Conservation (phyloP, 2,113 vertebrate species). For the Heterotis niloticus region DNA sequence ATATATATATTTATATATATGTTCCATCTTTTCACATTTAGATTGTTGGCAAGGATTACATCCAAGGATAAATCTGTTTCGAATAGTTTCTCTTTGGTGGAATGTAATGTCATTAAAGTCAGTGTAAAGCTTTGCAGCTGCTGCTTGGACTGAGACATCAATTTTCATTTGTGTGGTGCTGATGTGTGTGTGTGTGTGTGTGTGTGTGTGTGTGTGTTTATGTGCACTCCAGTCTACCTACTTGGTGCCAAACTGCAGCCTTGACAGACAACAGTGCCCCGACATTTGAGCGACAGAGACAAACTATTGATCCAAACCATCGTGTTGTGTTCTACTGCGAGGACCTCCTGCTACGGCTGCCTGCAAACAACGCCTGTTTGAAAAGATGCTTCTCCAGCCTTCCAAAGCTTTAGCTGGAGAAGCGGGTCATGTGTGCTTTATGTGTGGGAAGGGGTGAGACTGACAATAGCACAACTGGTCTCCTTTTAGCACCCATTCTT, state of each 20-base stretch:
- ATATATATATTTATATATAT: background rate
- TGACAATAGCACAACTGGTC: too few relatives aligned
- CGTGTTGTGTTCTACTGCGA: background rate
- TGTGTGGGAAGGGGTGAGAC: too few relatives aligned
- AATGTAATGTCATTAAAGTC: background rate
- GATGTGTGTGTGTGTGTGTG: background rate
- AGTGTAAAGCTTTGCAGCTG: background rate
- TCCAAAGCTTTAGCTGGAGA: background rate
- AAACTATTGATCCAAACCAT: background rate
- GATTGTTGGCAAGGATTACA: background rate
- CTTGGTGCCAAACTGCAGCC: background rate
- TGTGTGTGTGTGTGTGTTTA: background rate
- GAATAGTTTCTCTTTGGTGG: background rate
- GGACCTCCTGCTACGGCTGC: background rate
- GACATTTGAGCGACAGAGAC: background rate
- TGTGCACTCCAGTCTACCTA: too few relatives aligned
- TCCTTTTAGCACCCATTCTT: too few relatives aligned
- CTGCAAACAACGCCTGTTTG: slow-evolving; percentile 13
- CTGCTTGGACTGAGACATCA: background rate
- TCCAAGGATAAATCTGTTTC: background rate
- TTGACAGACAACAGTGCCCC: background rate
- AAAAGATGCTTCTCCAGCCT: background rate
- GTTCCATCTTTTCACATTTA: background rate
- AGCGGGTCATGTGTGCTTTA: background rate
- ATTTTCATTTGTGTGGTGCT: background rate